phyloP scores from a whole-genome alignment of 2,797 vertebrate genomes.

The Prionace glauca region DNA sequence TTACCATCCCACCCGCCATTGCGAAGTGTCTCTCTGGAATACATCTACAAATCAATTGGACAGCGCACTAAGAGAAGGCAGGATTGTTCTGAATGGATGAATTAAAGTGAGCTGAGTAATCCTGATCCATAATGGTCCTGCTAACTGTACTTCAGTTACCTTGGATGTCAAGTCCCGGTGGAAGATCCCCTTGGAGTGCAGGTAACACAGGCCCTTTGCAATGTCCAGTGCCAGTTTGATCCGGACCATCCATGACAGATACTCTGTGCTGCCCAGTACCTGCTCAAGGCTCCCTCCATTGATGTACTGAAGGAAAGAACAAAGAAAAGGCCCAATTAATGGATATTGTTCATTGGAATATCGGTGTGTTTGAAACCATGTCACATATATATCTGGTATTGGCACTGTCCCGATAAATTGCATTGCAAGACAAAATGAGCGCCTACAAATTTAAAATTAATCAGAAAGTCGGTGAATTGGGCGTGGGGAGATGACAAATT shows the following conservation, averaged over 20 bases:
- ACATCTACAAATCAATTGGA: constrained; percentile 1
- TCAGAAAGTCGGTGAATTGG: not conserved
- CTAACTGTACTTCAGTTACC: constrained; percentile 54
- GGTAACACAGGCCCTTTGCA: constrained; percentile 75
- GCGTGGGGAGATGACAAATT: not conserved
- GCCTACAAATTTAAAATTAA: not conserved
- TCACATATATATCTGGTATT: not conserved
- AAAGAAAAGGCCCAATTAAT: not conserved
- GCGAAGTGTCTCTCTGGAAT: not conserved
- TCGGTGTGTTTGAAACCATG: not conserved
- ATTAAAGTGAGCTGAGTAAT: not conserved
- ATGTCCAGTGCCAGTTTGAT: constrained; percentile 79
- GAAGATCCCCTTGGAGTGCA: constrained; percentile 91
- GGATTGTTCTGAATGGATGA: not conserved
- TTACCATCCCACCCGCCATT: not conserved
- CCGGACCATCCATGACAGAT: constrained; percentile 72
- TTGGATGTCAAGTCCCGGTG: constrained; percentile 94
- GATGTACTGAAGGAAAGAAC: constrained; percentile 69
- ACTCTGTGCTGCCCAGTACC: constrained; percentile 75
- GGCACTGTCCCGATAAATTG: not conserved
- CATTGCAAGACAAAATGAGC: not conserved
- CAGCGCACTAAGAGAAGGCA: not conserved
- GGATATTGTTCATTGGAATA: not conserved
- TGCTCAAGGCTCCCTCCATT: constrained; percentile 93
- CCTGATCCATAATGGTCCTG: not conserved